Evolutionary conservation across 2,888 invertebrate species (phyloP).

Genomic region (Euplexia lucipara): DNA sequence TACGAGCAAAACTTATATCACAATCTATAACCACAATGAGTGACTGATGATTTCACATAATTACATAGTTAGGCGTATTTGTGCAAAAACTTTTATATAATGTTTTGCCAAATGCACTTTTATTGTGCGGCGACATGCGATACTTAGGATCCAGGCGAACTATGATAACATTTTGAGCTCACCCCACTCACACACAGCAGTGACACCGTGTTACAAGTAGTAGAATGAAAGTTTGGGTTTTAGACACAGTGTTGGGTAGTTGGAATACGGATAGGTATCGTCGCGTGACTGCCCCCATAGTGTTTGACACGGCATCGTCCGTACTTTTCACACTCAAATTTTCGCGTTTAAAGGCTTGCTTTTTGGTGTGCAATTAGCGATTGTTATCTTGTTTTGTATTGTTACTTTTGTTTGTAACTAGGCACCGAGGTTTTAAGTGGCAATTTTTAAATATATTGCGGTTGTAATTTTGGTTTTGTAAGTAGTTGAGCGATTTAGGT

Average conservation of each 20-base stretch:
- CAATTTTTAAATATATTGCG: conserved; percentile 65
- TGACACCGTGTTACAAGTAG: conserved; percentile 40
- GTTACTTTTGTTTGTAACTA: conserved; percentile 71
- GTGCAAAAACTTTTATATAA: conserved; percentile 63
- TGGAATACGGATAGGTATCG: conserved; percentile 62
- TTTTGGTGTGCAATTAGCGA: conserved; percentile 86
- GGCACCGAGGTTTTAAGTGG: conserved; percentile 61
- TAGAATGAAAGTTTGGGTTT: conserved; percentile 19
- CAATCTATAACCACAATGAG: conserved; percentile 34
- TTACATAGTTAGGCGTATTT: conserved; percentile 62
- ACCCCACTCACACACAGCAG: conserved; percentile 51
- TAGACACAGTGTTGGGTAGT: conserved; percentile 60
- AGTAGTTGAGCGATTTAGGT: conserved; percentile 52
- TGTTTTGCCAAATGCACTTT: conserved; percentile 81
- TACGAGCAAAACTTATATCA: conserved; percentile 9
- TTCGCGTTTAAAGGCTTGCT: conserved; percentile 82
- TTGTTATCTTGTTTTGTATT: conserved; percentile 81
- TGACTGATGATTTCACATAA: conserved; percentile 60
- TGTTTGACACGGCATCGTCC: conserved; percentile 84
- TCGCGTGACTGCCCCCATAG: conserved; percentile 81
- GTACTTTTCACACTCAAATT: conserved; percentile 88
- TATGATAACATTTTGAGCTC: conserved; percentile 76
- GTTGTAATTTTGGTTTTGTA: conserved; percentile 53
- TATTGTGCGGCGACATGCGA: conserved; percentile 85
- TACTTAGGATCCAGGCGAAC: conserved; percentile 79